Evolutionary conservation across 30 jellyfish, hydroid and myxozoan species (phyloP), one percentile per base, ranked within the genome.

Genomic region (Nemopilema nomurai): DNA sequence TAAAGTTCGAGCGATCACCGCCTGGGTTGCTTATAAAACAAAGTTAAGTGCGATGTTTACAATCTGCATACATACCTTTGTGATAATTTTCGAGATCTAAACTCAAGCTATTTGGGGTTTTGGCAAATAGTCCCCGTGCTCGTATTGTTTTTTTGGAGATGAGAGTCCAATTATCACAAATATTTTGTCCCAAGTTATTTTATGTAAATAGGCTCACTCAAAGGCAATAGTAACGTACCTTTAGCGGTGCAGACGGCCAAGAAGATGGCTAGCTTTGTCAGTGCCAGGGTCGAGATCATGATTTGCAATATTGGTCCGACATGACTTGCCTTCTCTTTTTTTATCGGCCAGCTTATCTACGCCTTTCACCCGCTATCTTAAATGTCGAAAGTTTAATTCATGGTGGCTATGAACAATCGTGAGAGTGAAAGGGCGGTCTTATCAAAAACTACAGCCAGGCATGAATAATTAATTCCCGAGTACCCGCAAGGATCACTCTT

Each of bases 351-450:
- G 18, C 7, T 63, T n/a, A 20, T 25, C 53, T 27, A 0, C 26
- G 80, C 33, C 30, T 24, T 27, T 62, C 69, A 28, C 29, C 67
- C 49, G 16, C 21, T 22, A 24, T 77, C 67, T 77, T 32, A 19
- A 8, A 23, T 1, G 53, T 77, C 57, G 28, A 64, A 62, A 74
- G 77, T 9, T 53, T 28, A 9, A 77, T 77, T 57, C 87, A 77
- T 57, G 87, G 77, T 77, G 87, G 87, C 87, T 6, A 64, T 77
- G 87, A 77, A 77, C 66, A 77, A 52, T 77, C 77, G 57, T 25
- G 18, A 18, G 66, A 52, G 20, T 9, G 64, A 30, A 23, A 16
- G 23, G n/a, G 29, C 62, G 7, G 26, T 27, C 19, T 25, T 77
- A 28, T 64, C 21, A 41, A 52, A 23, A 52, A 52, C 28, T 28